phyloP scores from a whole-genome alignment of 1,140 invertebrate species.

The Acyrthosiphon pisum region DNA sequence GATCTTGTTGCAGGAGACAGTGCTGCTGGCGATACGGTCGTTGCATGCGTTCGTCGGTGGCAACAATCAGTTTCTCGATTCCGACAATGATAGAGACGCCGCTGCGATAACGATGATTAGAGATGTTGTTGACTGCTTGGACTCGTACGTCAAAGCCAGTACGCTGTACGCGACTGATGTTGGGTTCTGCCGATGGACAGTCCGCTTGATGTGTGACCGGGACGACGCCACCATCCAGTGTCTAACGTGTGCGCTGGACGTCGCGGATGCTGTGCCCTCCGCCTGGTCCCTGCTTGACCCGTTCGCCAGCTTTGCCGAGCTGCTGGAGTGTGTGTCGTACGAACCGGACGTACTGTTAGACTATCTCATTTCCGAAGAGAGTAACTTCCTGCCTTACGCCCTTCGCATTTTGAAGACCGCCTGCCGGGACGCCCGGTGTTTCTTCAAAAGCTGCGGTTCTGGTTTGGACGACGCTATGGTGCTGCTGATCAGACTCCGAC shows the following conservation, averaged over 20 bases:
- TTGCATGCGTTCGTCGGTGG: background rate
- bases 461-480: background rate
- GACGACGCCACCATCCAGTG: background rate
- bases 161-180: background rate
- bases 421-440: background rate
- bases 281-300: background rate
- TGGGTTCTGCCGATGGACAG: background rate
- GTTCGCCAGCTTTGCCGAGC: background rate
- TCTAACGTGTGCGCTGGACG: background rate
- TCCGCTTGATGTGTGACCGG: background rate
- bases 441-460: background rate
- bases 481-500: background rate
- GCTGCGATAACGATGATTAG: background rate
- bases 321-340: background rate
- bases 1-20: background rate
- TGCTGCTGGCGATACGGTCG: background rate
- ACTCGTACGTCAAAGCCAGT: background rate
- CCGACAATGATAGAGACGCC: background rate
- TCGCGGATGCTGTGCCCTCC: background rate
- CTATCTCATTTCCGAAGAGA: slow-evolving; percentile 15
- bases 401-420: background rate
- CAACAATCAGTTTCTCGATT: background rate
- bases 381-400: background rate
- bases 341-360: background rate
- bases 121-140: background rate